These are phyloP conservation scores for Drosophila subpulchrella DNA, from an alignment of 1,140 invertebrate genomes.

Conservation along the genomic window DNA sequence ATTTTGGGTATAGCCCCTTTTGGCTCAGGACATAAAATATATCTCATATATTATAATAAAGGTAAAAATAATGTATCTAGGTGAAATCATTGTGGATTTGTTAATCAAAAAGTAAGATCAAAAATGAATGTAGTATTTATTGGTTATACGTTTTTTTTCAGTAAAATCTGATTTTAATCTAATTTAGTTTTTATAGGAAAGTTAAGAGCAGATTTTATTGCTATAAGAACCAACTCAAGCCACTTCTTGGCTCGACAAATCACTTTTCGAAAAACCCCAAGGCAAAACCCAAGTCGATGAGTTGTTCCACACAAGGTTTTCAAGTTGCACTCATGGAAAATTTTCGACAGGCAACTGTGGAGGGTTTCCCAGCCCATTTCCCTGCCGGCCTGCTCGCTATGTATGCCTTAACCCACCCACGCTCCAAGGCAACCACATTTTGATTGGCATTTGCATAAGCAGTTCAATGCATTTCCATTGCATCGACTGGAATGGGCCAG, in stretches of 20 bases:
- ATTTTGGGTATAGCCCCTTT: too few relatives aligned
- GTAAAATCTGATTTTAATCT: too few relatives aligned
- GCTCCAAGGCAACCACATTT: slow-evolving; percentile 56
- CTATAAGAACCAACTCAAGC: too few relatives aligned
- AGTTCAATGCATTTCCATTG: slow-evolving; percentile 75
- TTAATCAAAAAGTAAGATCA: too few relatives aligned
- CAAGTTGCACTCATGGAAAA: slow-evolving; percentile 10
- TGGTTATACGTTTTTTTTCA: too few relatives aligned
- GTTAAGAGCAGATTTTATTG: too few relatives aligned
- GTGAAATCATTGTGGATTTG: too few relatives aligned
- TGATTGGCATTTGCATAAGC: slow-evolving; percentile 81
- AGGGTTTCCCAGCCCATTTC: slow-evolving; percentile 16
- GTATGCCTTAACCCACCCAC: slow-evolving; percentile 9
- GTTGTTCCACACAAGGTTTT: slow-evolving; percentile 3
- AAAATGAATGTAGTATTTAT: too few relatives aligned
- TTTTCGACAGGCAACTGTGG: slow-evolving; percentile 17
- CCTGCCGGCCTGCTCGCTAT: slow-evolving; percentile 14
- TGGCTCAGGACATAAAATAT: too few relatives aligned
- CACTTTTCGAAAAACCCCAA: not conserved
- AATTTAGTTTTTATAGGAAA: too few relatives aligned
- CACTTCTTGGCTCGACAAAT: not conserved
- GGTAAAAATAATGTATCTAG: too few relatives aligned
- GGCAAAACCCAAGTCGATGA: not conserved
- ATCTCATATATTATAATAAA: too few relatives aligned
- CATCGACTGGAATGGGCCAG: slow-evolving; percentile 12